Evolutionary conservation across 1,140 invertebrate species (phyloP), one percentile per base, ranked within the genome.

Genomic region (Heliconius hewitsoni): DNA sequence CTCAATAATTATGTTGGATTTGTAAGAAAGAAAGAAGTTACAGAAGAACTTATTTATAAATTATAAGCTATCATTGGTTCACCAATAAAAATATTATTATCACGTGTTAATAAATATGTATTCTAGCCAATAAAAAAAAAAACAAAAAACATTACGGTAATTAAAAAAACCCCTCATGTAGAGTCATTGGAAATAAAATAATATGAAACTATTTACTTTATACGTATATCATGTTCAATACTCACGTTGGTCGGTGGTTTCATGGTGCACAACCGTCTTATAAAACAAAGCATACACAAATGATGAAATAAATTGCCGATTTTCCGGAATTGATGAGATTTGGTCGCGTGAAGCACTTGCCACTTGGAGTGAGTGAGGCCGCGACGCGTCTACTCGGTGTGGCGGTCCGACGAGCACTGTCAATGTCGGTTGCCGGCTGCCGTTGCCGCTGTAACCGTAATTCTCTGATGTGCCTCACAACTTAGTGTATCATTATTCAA

Each of bases 161-260:
- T 23, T 3, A 57, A 27, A 23, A 57, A 57, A 57, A 57, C 2
- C 8, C 16, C 13, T 30, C 50, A 66, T 30, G 60, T 66, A 66
- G 60, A 66, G 60, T 66, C 27, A 16, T 30, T 5, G 30, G 13
- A 66, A 66, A 66, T 16, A 3, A 16, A 66, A 66, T 27, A 66
- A 30, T 2, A 30, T 6, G 27, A 66, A 66, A 66, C 27, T 30
- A 66, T 27, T 66, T 13, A 66, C 42, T 46, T 46, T 4, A 46
- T 46, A 16, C 13, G 60, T 66, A 30, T 60, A 66, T 66, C 5
- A 27, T 66, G 5, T 66, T 66, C 4, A 27, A 16, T 6, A 92
- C 92, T 93, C 81, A 94, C 92, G 74, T 91, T 92, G n/a, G 90
- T 90, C 72, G 92, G 92, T 77, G 92, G 92, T 74, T 94, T 94